phyloP scores from a whole-genome alignment of 2,888 invertebrate species.

The Lycia hirtaria region DNA sequence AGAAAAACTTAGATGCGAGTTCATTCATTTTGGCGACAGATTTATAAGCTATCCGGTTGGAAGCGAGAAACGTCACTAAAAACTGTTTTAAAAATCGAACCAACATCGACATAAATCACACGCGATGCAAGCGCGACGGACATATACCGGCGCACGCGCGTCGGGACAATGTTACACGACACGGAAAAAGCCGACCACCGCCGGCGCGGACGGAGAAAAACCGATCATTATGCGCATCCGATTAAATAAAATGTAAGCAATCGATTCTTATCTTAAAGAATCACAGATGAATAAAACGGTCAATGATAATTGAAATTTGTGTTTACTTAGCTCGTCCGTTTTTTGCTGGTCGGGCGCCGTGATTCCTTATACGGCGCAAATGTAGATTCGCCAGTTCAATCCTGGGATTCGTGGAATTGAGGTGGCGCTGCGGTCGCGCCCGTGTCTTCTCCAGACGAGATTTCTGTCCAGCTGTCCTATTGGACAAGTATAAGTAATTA shows the following conservation, averaged over 20 bases:
- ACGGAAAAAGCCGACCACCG: slow-evolving; percentile 80
- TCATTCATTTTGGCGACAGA: slow-evolving; percentile 82
- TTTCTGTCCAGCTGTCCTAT: slow-evolving; percentile 52
- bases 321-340: slow-evolving; percentile 73
- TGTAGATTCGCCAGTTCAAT: slow-evolving; percentile 80
- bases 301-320: slow-evolving; percentile 84
- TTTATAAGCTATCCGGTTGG: slow-evolving; percentile 72
- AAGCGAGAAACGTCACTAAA: slow-evolving; percentile 72
- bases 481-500: slow-evolving; percentile 64
- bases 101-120: slow-evolving; percentile 75
- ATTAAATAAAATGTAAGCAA: slow-evolving; percentile 69
- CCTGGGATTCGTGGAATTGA: slow-evolving; percentile 67
- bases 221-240: slow-evolving; percentile 78
- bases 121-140: slow-evolving; percentile 52
- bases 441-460: slow-evolving; percentile 30
- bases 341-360: slow-evolving; percentile 72
- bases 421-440: slow-evolving; percentile 55
- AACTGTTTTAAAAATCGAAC: slow-evolving; percentile 72
- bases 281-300: slow-evolving; percentile 76
- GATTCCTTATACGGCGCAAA: slow-evolving; percentile 69
- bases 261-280: slow-evolving; percentile 67
- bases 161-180: slow-evolving; percentile 72
- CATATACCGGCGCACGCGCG: slow-evolving; percentile 50
- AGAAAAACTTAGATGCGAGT: slow-evolving; percentile 65
- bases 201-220: slow-evolving; percentile 72